Evolutionary conservation across 2,888 invertebrate species (phyloP).

Genomic region (Yponomeuta malinellus): DNA sequence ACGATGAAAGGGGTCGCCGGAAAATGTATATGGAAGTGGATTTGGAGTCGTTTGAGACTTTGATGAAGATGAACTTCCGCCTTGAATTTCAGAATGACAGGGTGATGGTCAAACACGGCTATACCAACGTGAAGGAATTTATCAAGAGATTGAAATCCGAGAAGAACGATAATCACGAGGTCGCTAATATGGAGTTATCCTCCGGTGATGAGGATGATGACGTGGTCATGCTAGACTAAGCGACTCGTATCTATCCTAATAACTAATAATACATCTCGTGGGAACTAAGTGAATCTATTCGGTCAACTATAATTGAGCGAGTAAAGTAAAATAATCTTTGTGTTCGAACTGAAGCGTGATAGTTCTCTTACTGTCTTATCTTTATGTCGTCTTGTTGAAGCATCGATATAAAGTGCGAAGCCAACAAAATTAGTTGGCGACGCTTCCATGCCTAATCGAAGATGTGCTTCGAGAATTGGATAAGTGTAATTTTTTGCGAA

Average conservation of each 20-base stretch:
- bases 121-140: constrained; percentile 33
- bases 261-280: not conserved
- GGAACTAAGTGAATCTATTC: not conserved
- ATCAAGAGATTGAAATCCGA: constrained; percentile 44
- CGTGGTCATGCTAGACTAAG: constrained; percentile 26
- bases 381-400: too few relatives aligned
- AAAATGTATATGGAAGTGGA: constrained; percentile 38
- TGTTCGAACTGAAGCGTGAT: too few relatives aligned
- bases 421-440: too few relatives aligned
- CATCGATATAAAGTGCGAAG: too few relatives aligned
- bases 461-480: too few relatives aligned
- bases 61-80: constrained; percentile 29
- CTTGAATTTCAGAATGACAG: constrained; percentile 23
- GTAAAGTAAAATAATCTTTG: too few relatives aligned
- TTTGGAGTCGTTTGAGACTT: constrained; percentile 49
- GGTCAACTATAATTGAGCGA: too few relatives aligned
- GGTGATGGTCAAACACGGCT: constrained; percentile 33
- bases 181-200: constrained; percentile 58
- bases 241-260: too few relatives aligned
- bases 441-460: too few relatives aligned
- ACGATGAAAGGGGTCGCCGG: not conserved
- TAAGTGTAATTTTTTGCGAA: too few relatives aligned
- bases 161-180: constrained; percentile 47
- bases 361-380: too few relatives aligned
- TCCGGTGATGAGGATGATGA: constrained; percentile 33